phyloP scores from a whole-genome alignment of 2,888 invertebrate genomes.

The Diarsia rubi region DNA sequence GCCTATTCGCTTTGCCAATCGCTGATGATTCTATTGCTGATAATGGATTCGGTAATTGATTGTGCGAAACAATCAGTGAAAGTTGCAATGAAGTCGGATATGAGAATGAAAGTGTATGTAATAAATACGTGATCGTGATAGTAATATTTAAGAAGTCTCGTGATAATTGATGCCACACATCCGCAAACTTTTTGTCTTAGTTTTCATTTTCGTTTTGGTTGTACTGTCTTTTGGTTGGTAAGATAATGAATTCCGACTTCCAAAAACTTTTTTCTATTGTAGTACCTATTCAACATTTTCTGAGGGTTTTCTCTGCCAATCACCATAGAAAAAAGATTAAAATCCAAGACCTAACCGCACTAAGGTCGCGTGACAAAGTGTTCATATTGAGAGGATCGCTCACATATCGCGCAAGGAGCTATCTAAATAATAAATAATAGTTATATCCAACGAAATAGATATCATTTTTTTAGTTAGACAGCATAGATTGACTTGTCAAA shows the following conservation, averaged over 20 bases:
- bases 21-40: not conserved
- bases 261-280: not conserved
- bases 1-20: constrained; percentile 1
- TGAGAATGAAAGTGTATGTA: constrained; percentile 50
- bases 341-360: not conserved
- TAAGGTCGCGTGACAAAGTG: too few relatives aligned
- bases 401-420: not conserved
- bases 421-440: not conserved
- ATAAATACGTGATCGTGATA: constrained; percentile 20
- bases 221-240: not conserved
- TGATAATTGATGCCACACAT: constrained; percentile 16
- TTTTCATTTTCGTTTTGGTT: constrained; percentile 23
- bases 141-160: not conserved
- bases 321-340: not conserved
- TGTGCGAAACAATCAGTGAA: constrained; percentile 36
- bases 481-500: not conserved
- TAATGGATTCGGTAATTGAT: constrained; percentile 15
- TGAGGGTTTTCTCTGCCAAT: not conserved
- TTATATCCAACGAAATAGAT: not conserved
- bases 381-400: not conserved
- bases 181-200: not conserved
- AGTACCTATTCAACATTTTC: not conserved
- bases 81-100: constrained; percentile 26
- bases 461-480: not conserved
- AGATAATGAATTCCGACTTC: not conserved